Evolutionary conservation across 2,888 invertebrate species (phyloP), one percentile per base, ranked within the genome.

Genomic region (Plagodis pulveraria): DNA sequence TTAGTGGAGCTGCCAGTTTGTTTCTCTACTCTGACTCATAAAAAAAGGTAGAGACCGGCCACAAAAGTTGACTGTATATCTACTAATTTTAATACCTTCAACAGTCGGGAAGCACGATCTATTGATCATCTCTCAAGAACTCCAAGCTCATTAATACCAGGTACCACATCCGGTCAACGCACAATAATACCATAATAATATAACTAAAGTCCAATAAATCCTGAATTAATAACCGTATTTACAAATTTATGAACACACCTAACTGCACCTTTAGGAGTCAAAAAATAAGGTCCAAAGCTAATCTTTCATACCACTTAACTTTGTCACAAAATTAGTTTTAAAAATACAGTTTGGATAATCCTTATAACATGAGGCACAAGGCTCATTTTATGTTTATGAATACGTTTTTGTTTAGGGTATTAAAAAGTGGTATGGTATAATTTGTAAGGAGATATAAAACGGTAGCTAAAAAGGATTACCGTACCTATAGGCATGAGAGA

Each of bases 381-480:
- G 35, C 22, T 53, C 32, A 62, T 44, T 10, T 35, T 42, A 43
- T 52, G n/a, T 62, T 6, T 53, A 41, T 32, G 62, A 63, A 54
- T 65, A 67, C 22, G 22, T 72, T 77, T 76, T 86, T 83, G 86
- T 82, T 83, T 77, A 67, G 61, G 68, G 71, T 54, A 54, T 73
- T 78, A 80, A 87, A 87, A 84, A 87, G 81, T 71, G 77, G 76
- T 50, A 45, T 56, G 58, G 46, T 51, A 59, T 62, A 65, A 60
- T 63, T 40, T 63, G 58, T 63, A 58, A 35, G 42, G 55, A 62
- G 64, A 52, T 71, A 82, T 82, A 83, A 85, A 88, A 87, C 90
- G 87, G 90, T 90, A 89, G 90, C 89, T 80, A 79, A 83, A 81
- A 84, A 84, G 86, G 86, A 88, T 89, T 89, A 87, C 80, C 12